A percentile compares a stretch with the other conserved stretches of the same genome.
Evolutionary conservation across 1,140 invertebrate genomes (phyloP).

Genomic region (Pygmarrhopalites habei): DNA sequence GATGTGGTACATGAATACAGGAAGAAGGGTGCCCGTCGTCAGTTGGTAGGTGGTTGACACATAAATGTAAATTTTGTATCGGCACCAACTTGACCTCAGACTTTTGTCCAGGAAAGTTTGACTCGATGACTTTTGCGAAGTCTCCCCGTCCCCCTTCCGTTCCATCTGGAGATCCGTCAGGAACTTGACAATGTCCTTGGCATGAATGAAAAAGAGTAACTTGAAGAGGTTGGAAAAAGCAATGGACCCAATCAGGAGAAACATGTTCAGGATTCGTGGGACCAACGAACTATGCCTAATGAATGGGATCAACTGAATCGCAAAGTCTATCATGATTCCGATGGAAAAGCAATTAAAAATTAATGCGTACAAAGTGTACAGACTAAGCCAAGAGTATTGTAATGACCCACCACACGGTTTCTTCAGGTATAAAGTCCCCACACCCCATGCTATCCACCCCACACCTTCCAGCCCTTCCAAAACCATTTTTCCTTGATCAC

Average conservation of each 20-base stretch:
- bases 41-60: no score
- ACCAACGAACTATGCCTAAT: not conserved
- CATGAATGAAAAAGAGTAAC: not conserved
- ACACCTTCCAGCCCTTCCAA: not conserved
- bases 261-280: not conserved
- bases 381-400: slow-evolving; percentile 1
- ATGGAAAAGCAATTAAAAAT: not conserved
- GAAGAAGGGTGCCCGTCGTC: not conserved
- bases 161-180: not conserved
- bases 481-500: no score
- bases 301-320: not conserved
- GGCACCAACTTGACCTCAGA: no score
- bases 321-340: not conserved
- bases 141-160: not conserved
- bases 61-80: no score
- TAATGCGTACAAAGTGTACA: not conserved
- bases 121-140: no score
- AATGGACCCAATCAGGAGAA: not conserved
- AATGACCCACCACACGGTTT: slow-evolving; percentile 11
- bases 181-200: not conserved
- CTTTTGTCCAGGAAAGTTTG: no score
- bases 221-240: slow-evolving; percentile 1
- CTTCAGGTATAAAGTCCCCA: slow-evolving; percentile 11
- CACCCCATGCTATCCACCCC: slow-evolving; percentile 1
- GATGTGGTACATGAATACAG: not conserved